phyloP scores from a whole-genome alignment of 2,797 vertebrate species.

The Brachymystax lenok region DNA sequence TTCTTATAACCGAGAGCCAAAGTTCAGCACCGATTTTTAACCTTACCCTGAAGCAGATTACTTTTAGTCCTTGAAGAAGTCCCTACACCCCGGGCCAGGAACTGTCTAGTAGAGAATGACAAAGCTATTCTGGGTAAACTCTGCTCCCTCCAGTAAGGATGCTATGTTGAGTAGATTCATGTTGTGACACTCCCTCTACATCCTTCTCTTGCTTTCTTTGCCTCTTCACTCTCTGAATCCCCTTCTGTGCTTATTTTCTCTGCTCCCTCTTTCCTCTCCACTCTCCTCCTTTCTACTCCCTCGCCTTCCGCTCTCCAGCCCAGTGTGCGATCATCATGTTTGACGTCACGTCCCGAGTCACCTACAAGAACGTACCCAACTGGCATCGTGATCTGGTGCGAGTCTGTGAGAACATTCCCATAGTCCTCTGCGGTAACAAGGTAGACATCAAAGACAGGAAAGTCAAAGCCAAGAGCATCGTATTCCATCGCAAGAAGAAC shows the following conservation, averaged over 20 bases:
- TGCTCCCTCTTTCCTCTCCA: not conserved
- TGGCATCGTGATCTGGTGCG: constrained; percentile 99
- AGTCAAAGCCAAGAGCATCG: constrained; percentile 98
- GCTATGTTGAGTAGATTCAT: not conserved
- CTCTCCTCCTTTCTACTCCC: not conserved
- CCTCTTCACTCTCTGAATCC: not conserved
- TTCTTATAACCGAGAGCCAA: not conserved
- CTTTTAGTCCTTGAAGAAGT: no score
- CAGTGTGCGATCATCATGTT: constrained; percentile 99
- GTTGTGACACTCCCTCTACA: not conserved
- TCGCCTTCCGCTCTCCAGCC: constrained; percentile 71
- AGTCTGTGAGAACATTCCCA: constrained; percentile 99
- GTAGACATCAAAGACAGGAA: constrained; percentile 99
- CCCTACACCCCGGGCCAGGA: not conserved
- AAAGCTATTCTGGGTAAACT: not conserved
- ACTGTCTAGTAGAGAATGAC: not conserved
- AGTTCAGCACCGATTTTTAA: not conserved
- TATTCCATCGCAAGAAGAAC: constrained; percentile 99
- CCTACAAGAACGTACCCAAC: constrained; percentile 99
- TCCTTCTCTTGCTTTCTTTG: not conserved
- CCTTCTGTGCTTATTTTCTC: not conserved
- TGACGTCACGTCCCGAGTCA: constrained; percentile 97
- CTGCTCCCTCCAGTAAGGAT: not conserved
- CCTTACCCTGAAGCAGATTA: no score
- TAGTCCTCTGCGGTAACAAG: constrained; percentile 98